These are phyloP conservation scores for Aphrophora alni DNA, from an alignment of 2,888 invertebrate genomes.

Conservation along the genomic window DNA sequence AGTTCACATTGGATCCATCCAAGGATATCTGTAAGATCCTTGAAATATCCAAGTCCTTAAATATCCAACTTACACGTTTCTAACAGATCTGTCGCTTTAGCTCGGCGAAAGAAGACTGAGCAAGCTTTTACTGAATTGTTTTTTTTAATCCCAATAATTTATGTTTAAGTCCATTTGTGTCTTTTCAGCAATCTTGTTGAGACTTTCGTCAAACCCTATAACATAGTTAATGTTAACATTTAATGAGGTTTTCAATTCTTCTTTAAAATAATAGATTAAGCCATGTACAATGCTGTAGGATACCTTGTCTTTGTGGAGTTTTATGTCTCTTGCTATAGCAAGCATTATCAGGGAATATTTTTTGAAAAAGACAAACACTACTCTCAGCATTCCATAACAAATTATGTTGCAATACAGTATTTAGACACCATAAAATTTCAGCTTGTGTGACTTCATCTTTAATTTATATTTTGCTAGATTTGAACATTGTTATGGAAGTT, in stretches of 20 bases:
- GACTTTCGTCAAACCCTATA: background rate
- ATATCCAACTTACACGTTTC: slow-evolving; percentile 9
- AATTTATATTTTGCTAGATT: too few species aligned
- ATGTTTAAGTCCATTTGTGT: slow-evolving; percentile 51
- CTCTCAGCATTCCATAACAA: background rate
- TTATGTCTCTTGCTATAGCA: background rate
- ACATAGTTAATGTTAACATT: background rate
- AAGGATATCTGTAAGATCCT: slow-evolving; percentile 44
- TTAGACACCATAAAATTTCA: background rate
- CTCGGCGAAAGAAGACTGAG: background rate
- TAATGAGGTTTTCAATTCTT: background rate
- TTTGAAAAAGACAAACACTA: background rate
- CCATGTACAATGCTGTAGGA: background rate
- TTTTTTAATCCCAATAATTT: slow-evolving; percentile 35
- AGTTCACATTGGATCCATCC: slow-evolving; percentile 48
- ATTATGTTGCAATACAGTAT: background rate
- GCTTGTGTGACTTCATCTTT: background rate
- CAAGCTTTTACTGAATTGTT: background rate
- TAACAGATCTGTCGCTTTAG: background rate
- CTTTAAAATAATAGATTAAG: background rate
- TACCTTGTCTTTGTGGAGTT: background rate
- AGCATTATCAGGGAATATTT: background rate
- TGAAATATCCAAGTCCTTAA: slow-evolving; percentile 22
- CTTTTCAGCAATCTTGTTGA: background rate
- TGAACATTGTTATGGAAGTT: too few species aligned